Conservation (phyloP, 1,140 invertebrate species). For the Amyelois transitella region DNA sequence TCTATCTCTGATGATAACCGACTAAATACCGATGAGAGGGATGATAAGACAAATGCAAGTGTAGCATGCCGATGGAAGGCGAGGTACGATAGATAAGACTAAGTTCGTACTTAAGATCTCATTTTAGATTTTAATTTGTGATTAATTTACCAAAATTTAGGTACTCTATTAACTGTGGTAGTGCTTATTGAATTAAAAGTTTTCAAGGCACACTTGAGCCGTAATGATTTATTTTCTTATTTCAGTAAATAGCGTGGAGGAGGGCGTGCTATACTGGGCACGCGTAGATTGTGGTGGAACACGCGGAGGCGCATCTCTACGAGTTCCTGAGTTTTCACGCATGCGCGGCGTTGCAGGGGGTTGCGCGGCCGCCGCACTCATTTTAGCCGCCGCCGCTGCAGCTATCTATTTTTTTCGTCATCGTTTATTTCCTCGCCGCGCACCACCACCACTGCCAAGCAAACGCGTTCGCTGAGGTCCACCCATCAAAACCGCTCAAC, state of each 20-base stretch:
- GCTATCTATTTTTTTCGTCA: conserved; percentile 34
- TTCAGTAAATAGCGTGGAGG: conserved; percentile 40
- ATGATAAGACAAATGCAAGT: too few species aligned
- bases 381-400: conserved; percentile 35
- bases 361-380: conserved; percentile 37
- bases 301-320: conserved; percentile 29
- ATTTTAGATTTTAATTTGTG: too few species aligned
- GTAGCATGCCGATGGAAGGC: too few species aligned
- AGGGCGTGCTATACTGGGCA: conserved; percentile 48
- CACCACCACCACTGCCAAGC: conserved; percentile 14
- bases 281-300: conserved; percentile 38
- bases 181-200: too few species aligned
- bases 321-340: conserved; percentile 45
- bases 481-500: not conserved
- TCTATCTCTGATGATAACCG: too few species aligned
- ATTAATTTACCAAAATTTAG: too few species aligned
- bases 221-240: not conserved
- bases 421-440: conserved; percentile 18
- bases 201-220: too few species aligned
- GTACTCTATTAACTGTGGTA: too few species aligned
- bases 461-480: conserved; percentile 33
- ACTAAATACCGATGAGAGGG: too few species aligned
- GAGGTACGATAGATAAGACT: too few species aligned
- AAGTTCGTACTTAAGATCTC: too few species aligned
- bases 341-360: conserved; percentile 43